Percentiles rank a stretch among this genome's conserved stretches.
These are phyloP conservation scores for Poecilobothrus nobilitatus DNA, from an alignment of 2,888 invertebrate species.

Conservation along the genomic window DNA sequence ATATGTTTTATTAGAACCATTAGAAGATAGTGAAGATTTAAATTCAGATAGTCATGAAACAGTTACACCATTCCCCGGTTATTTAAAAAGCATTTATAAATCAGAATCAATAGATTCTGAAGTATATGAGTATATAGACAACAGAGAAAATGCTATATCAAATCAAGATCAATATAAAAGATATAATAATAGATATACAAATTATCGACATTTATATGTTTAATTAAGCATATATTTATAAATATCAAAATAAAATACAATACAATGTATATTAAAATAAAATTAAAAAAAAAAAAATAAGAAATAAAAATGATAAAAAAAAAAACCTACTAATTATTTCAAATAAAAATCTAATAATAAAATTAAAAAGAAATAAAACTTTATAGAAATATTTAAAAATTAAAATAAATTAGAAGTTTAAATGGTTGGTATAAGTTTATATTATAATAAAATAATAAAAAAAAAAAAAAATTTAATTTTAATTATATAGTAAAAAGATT, in stretches of 20 bases:
- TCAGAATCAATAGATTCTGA: conserved; percentile 34
- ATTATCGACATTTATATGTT: neutral
- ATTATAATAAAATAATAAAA: too few species aligned
- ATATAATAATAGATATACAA: neutral
- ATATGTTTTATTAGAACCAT: conserved; percentile 65
- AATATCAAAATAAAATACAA: neutral
- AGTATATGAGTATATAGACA: conserved; percentile 36
- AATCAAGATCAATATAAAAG: neutral
- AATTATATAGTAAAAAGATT: too few species aligned
- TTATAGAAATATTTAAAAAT: too few species aligned
- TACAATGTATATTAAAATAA: neutral
- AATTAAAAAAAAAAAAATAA: neutral
- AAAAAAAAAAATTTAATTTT: too few species aligned
- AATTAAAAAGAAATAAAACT: too few species aligned
- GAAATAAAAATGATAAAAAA: too few species aligned
- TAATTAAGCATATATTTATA: neutral
- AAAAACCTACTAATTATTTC: too few species aligned
- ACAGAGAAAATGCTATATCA: conserved; percentile 32
- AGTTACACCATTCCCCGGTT: conserved; percentile 43
- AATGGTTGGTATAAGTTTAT: too few species aligned
- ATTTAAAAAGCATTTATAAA: conserved; percentile 38
- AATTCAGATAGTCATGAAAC: conserved; percentile 40
- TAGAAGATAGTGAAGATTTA: conserved; percentile 47
- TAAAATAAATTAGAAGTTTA: too few species aligned
- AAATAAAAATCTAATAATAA: too few species aligned